Percentiles rank a stretch among this genome's conserved stretches.
Conservation (phyloP, 2,888 invertebrate species). For the Gryllus longicercus region DNA sequence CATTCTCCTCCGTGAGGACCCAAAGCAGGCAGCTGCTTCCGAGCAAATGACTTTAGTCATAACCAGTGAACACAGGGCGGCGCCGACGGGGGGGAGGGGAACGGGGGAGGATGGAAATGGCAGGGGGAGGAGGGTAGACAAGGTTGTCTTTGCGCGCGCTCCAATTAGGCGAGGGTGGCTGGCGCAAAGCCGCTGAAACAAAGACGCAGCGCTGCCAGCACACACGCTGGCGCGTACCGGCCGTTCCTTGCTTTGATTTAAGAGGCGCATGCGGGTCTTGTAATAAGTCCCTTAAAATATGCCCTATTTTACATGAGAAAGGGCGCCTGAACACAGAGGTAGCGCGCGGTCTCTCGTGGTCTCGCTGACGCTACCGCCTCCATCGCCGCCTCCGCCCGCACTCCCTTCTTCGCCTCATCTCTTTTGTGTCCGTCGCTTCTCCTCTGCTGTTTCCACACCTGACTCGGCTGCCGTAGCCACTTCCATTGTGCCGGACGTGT, state of each 20-base stretch:
- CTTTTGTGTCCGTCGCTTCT: too few relatives aligned
- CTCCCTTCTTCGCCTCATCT: too few relatives aligned
- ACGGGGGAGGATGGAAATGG: too few relatives aligned
- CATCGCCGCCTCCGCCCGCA: too few relatives aligned
- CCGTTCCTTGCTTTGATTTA: not conserved
- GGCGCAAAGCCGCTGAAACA: not conserved
- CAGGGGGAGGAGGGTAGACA: too few relatives aligned
- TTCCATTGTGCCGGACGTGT: too few relatives aligned
- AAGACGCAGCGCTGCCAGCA: conserved; percentile 5
- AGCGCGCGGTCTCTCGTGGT: not conserved
- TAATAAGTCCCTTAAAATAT: conserved; percentile 6
- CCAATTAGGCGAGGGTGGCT: not conserved
- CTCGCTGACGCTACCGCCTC: not conserved
- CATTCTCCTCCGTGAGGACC: too few relatives aligned
- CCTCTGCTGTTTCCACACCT: too few relatives aligned
- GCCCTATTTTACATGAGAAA: not conserved
- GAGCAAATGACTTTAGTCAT: conserved; percentile 11
- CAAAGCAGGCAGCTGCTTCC: not conserved
- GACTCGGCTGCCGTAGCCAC: too few relatives aligned
- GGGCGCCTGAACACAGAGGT: not conserved
- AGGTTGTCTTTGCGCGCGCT: not conserved
- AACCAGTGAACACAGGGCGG: not conserved
- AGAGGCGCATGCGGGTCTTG: conserved; percentile 4
- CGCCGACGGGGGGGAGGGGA: not conserved
- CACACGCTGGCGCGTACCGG: not conserved